Evolutionary conservation across 64 coral and sea anemone genomes (phyloP), one percentile per base, ranked within the genome.

Genomic region (Montipora efflorescens): DNA sequence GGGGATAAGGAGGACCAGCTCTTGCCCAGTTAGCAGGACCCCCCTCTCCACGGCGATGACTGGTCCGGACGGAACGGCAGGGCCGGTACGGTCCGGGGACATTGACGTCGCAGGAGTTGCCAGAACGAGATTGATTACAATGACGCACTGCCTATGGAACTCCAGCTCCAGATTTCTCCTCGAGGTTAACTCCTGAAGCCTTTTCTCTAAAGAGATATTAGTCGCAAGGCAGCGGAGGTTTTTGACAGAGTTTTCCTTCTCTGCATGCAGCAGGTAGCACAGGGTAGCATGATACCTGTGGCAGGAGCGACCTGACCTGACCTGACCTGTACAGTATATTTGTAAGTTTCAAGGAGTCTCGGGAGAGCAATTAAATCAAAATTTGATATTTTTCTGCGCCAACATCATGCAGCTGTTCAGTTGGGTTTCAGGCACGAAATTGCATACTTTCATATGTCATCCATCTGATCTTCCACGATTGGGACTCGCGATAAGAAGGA

Each of bases 111-210:
- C 81, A 92, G 90, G 80, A 92, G 80, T 58, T 92, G 90, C 53
- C 90, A 85, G 79, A 91, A 61, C 28, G 68, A 74, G 4, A 44
- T 36, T 83, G 80, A 91, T 6, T 10, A 12, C 90, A 79, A 48
- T 59, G 57, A 22, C 74, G 7, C 14, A 22, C 88, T 79, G 55
- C 58, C 88, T 90, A 46, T 46, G 58, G n/a, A 59, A 14, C 57
- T 91, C 51, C 66, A 25, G 19, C 79, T 83, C 25, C 78, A 1
- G 47, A 91, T 58, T 91, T 51, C 67, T 83, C 66, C 79, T 74
- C 57, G 62, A 23, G 71, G 87, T 89, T 89, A 76, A 76, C 87
- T 89, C 87, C 87, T 25, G 22, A 77, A 89, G 87, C 74, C 84
- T 50, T 87, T 87, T 50, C 80, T 61, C 18, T 58, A 58, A 44